Evolutionary conservation across 2,888 invertebrate genomes (phyloP).

Genomic region (Hetaerina titia): DNA sequence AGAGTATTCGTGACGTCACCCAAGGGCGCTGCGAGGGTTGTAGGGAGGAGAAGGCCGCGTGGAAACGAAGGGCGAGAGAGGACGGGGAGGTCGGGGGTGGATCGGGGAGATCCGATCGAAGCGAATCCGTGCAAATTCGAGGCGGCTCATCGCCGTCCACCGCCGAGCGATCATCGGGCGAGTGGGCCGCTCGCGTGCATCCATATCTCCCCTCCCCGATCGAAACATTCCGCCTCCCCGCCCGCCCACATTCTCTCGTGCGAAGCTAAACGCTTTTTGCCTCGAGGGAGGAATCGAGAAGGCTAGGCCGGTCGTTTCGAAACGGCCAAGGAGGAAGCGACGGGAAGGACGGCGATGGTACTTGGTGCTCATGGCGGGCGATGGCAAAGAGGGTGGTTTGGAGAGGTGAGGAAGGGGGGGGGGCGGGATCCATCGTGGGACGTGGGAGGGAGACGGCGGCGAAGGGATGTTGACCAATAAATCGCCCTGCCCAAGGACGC

Average conservation of each 20-base stretch:
- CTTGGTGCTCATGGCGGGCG: no score
- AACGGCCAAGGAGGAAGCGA: no score
- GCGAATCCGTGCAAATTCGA: not conserved
- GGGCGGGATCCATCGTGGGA: no score
- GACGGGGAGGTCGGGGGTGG: not conserved
- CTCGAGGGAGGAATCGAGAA: not conserved
- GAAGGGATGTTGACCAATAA: not conserved
- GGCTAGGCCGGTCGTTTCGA: not conserved
- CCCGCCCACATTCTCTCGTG: not conserved
- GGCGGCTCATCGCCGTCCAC: not conserved
- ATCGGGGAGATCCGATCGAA: not conserved
- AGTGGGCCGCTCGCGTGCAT: not conserved
- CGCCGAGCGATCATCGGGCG: not conserved
- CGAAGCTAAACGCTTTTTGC: not conserved
- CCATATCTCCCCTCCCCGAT: not conserved
- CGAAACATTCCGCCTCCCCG: not conserved
- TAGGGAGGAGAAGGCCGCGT: not conserved
- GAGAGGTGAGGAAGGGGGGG: no score
- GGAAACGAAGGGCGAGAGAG: not conserved
- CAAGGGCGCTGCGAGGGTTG: not conserved
- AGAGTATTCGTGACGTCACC: not conserved
- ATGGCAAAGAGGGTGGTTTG: no score
- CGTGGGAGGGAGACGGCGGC: no score
- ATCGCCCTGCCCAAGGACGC: not conserved
- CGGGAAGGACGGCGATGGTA: no score